These are phyloP conservation scores for Drosophila biarmipes DNA, from an alignment of 1,140 invertebrate species.

Conservation along the genomic window DNA sequence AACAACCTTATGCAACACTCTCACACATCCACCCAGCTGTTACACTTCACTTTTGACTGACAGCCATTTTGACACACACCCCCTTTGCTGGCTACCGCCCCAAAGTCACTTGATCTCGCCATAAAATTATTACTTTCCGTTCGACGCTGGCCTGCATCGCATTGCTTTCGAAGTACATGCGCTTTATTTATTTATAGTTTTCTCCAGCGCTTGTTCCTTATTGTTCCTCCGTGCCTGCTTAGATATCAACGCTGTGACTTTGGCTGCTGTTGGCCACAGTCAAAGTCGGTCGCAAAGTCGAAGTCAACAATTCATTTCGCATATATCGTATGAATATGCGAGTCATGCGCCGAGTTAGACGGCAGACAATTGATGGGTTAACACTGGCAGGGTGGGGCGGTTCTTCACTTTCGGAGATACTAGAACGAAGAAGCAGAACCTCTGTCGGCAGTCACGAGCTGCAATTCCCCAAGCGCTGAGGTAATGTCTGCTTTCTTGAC, in stretches of 20 bases:
- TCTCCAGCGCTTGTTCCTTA: conserved; percentile 14
- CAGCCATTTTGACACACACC: conserved; percentile 65
- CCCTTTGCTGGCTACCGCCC: conserved; percentile 1
- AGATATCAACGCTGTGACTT: conserved; percentile 30
- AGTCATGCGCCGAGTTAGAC: conserved; percentile 68
- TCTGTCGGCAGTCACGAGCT: conserved; percentile 4
- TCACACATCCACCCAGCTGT: conserved; percentile 37
- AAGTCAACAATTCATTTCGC: conserved; percentile 72
- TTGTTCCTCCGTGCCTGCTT: conserved; percentile 22
- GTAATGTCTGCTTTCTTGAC: conserved; percentile 9
- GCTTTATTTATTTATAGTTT: conserved; percentile 71
- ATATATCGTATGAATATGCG: conserved; percentile 72
- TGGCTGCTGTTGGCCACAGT: conserved; percentile 24
- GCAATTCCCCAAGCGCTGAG: conserved; percentile 18
- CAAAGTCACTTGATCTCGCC: conserved; percentile 61
- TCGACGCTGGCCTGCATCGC: conserved; percentile 52
- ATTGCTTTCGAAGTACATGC: conserved; percentile 68
- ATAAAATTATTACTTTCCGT: conserved; percentile 67
- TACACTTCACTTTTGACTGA: conserved; percentile 74
- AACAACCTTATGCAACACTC: conserved; percentile 54
- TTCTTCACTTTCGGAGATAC: background rate
- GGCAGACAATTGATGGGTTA: conserved; percentile 19
- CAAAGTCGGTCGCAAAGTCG: conserved; percentile 21
- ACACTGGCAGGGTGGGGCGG: background rate
- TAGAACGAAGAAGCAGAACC: background rate